These are phyloP conservation scores for Elymnias hypermnestra DNA, from an alignment of 1,140 invertebrate species.

Conservation along the genomic window DNA sequence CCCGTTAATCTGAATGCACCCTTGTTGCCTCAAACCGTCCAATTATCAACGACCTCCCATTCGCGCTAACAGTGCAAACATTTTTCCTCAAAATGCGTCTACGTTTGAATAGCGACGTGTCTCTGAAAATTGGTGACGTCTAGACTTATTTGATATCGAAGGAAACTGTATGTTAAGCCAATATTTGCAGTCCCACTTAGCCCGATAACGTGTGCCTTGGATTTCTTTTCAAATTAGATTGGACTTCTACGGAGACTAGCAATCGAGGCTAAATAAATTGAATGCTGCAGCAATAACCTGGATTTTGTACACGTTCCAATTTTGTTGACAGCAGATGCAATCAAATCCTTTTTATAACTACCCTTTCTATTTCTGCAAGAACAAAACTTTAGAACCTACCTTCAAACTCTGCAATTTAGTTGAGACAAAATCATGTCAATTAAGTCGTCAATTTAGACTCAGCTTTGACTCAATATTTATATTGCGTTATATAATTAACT, in stretches of 20 bases:
- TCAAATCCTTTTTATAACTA: too few species aligned
- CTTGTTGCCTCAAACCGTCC: constrained; percentile 42
- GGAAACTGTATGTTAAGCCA: constrained; percentile 53
- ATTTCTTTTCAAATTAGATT: constrained; percentile 39
- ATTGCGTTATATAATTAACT: too few species aligned
- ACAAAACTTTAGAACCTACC: too few species aligned
- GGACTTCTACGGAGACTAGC: constrained; percentile 23
- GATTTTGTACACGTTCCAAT: not conserved
- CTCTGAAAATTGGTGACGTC: constrained; percentile 33
- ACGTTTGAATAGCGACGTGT: constrained; percentile 14
- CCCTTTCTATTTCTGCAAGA: too few species aligned
- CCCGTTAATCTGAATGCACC: constrained; percentile 71
- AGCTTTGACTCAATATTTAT: too few species aligned
- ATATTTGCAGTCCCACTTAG: constrained; percentile 66
- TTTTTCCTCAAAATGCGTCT: not conserved
- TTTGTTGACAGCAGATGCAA: too few species aligned
- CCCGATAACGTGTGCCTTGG: constrained; percentile 47
- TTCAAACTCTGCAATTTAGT: too few species aligned
- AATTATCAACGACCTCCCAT: constrained; percentile 10
- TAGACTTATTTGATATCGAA: constrained; percentile 64
- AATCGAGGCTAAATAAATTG: constrained; percentile 16
- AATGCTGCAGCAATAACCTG: not conserved
- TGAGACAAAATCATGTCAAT: too few species aligned
- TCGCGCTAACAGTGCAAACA: not conserved
- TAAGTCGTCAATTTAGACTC: too few species aligned